Conservation (phyloP, 2,797 vertebrate genomes). For the Ctenopoma multispine region DNA sequence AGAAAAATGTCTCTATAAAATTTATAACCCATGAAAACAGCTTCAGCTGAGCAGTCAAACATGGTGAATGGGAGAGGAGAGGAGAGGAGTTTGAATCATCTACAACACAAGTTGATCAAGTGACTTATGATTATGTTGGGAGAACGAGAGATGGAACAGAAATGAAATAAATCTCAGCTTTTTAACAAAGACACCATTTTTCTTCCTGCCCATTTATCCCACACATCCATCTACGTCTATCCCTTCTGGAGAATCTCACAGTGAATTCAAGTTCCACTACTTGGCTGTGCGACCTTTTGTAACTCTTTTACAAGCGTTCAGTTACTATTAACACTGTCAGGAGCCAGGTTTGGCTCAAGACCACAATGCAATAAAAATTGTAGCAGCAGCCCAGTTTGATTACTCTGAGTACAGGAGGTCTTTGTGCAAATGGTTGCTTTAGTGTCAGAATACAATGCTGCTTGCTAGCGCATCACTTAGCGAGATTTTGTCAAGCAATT, state of each 20-base stretch:
- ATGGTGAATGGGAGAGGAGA: constrained; percentile 3
- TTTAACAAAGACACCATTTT: constrained; percentile 5
- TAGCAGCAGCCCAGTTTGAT: constrained; percentile 13
- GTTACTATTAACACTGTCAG: constrained; percentile 53
- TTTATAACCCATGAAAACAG: constrained; percentile 80
- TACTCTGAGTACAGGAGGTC: constrained; percentile 1
- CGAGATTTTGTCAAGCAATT: neutral
- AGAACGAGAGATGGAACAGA: constrained; percentile 41
- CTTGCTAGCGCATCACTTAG: constrained; percentile 1
- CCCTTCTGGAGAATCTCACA: constrained; percentile 35
- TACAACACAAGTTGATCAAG: constrained; percentile 29
- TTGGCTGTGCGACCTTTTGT: constrained; percentile 64
- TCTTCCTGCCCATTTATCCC: constrained; percentile 15
- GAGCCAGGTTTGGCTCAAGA: constrained; percentile 38
- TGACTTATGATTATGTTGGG: constrained; percentile 37
- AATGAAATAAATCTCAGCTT: constrained; percentile 49
- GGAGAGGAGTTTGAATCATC: constrained; percentile 27
- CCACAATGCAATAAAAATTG: constrained; percentile 42
- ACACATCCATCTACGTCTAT: constrained; percentile 15
- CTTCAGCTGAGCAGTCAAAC: constrained; percentile 60
- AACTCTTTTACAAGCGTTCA: constrained; percentile 69
- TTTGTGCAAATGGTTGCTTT: constrained; percentile 1
- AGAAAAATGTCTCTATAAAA: constrained; percentile 80
- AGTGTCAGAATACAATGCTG: neutral
- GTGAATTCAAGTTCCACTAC: constrained; percentile 32